Base-by-base conservation (phyloP, 2,797 vertebrate genomes). In the Galaxias olidus region DNA sequence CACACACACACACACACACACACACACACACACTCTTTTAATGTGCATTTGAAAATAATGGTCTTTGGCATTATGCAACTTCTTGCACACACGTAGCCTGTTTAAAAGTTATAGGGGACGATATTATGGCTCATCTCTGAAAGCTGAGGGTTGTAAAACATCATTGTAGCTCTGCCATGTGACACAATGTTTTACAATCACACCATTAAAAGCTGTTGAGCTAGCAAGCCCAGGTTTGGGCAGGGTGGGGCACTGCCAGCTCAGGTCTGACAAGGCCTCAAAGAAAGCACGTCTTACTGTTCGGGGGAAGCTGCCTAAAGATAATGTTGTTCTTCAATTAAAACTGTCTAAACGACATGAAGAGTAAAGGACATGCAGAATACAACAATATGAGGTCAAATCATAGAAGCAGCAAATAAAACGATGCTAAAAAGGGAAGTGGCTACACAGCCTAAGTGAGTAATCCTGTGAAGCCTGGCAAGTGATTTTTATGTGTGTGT, bases 241-340 rank as follows among this genome's bases (percentile, higher is more conserved):
- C 71, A 73, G 71, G 48, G 52, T 40, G 50, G 65, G 69, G 62
- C 60, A 63, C 62, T 58, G 51, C 66, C 4, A 56, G 42, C 41
- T 12, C 15, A 59, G 12, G n/a, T 73, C 80, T 76, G 76, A 83
- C 69, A 18, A 74, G 70, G 77, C 76, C 74, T 61, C 76, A 73
- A 66, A 72, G 70, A 8, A 12, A 44, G 62, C 78, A 79, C 73
- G 84, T 75, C 76, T 77, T 68, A 11, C 46, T 49, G 73, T 15
- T n/a, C 77, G 85, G 83, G 68, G 84, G 71, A 66, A 71, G 72
- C 73, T 74, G 73, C 78, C 76, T 79, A 84, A 86, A 90, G 62
- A 88, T 80, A 90, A 90, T 87, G 88, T 90, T 92, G 84, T 91
- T 89, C 78, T 92, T 91, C 90, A 88, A 93, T 93, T 92, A 91